phyloP scores from a whole-genome alignment of 2,888 invertebrate species.

The Dynastes hyllus region DNA sequence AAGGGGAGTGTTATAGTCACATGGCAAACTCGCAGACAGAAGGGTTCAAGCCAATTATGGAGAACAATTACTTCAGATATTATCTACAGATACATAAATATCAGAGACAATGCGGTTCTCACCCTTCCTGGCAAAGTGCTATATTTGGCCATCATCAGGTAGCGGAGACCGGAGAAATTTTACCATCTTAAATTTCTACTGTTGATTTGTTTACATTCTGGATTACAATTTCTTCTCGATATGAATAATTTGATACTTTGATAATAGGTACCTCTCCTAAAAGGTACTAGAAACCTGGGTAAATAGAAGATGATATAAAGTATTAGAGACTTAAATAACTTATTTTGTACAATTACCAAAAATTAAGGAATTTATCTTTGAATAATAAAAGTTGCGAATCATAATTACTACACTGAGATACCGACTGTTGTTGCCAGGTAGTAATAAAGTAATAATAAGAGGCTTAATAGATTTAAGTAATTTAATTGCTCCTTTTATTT shows the following conservation, averaged over 20 bases:
- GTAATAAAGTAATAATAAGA: too few relatives aligned
- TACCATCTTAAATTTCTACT: conserved; percentile 24
- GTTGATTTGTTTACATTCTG: conserved; percentile 34
- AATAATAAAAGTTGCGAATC: too few relatives aligned
- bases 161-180: conserved; percentile 32
- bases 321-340: too few relatives aligned
- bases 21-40: conserved; percentile 52
- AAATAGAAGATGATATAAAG: too few relatives aligned
- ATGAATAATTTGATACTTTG: not conserved
- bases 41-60: conserved; percentile 64
- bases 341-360: too few relatives aligned
- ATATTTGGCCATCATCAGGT: conserved; percentile 50
- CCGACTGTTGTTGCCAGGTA: too few relatives aligned
- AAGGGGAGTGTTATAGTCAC: conserved; percentile 52
- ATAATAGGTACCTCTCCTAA: not conserved
- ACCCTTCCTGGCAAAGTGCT: conserved; percentile 56
- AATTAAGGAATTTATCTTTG: too few relatives aligned
- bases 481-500: too few relatives aligned
- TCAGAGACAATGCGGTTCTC: conserved; percentile 63
- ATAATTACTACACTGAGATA: too few relatives aligned
- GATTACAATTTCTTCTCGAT: conserved; percentile 3
- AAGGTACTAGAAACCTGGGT: too few relatives aligned
- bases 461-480: too few relatives aligned
- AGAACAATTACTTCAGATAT: conserved; percentile 68
- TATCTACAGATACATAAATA: conserved; percentile 69